Evolutionary conservation across 2,113 vertebrate species (phyloP).

Genomic region (Pardalotus punctatus): DNA sequence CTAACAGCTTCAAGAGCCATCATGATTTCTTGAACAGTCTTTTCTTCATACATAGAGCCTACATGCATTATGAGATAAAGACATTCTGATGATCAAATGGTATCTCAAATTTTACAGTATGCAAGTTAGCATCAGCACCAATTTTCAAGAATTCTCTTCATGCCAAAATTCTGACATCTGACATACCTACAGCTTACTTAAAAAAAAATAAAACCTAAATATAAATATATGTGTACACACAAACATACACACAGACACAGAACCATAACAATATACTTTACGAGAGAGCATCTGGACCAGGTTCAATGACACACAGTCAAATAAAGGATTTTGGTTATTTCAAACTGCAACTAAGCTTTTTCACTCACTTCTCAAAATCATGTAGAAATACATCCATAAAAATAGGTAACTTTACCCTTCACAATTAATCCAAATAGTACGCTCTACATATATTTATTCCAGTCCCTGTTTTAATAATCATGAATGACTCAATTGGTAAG

Average conservation of each 20-base stretch:
- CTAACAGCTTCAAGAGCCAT: neutral
- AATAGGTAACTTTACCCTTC: neutral
- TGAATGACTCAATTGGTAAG: neutral
- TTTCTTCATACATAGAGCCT: neutral
- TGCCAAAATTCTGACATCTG: neutral
- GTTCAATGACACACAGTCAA: neutral
- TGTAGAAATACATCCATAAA: neutral
- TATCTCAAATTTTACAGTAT: neutral
- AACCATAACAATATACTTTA: neutral
- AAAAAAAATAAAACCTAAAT: neutral
- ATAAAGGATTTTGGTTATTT: neutral
- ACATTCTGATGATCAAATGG: neutral
- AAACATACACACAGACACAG: neutral
- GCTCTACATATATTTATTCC: neutral
- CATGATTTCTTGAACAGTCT: neutral
- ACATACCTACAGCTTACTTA: neutral
- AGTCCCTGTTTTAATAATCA: neutral
- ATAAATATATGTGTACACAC: neutral
- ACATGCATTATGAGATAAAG: neutral
- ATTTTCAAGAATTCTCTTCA: neutral
- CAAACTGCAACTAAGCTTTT: neutral
- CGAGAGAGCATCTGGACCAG: neutral
- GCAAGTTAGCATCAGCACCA: neutral
- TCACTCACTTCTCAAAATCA: neutral
- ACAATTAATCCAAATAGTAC: neutral